Conservation (phyloP, 2,888 invertebrate species). For the Himalopsyche tibetana region DNA sequence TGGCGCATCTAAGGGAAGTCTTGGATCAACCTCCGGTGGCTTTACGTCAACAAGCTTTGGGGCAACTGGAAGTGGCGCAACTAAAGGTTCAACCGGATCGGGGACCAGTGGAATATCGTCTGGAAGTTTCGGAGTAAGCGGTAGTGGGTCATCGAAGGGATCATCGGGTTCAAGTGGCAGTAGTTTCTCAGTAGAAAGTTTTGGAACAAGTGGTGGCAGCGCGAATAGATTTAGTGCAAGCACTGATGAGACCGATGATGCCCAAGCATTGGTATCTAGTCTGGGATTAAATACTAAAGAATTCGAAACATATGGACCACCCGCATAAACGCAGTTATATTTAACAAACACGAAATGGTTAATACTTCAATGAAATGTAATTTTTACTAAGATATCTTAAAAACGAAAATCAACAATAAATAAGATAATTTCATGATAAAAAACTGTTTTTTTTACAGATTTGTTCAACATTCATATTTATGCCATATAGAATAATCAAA, state of each 20-base stretch:
- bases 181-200: no score
- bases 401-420: background rate
- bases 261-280: no score
- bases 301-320: slow-evolving; percentile 53
- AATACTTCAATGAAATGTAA: background rate
- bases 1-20: background rate
- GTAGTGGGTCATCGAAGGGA: slow-evolving; percentile 1
- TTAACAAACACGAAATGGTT: background rate
- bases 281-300: background rate
- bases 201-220: no score
- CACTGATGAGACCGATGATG: no score
- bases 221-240: no score
- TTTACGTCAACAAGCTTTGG: background rate
- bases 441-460: background rate
- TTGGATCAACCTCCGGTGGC: background rate
- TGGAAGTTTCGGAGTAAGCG: slow-evolving; percentile 23
- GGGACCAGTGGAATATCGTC: background rate
- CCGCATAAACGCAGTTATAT: background rate
- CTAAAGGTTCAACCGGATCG: background rate
- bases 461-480: background rate
- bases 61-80: background rate
- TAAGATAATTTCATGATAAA: background rate
- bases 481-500: no score
- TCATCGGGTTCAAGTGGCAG: background rate
- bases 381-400: background rate